These are phyloP conservation scores for Drosophila funebris DNA, from an alignment of 1,140 invertebrate species.

Conservation along the genomic window DNA sequence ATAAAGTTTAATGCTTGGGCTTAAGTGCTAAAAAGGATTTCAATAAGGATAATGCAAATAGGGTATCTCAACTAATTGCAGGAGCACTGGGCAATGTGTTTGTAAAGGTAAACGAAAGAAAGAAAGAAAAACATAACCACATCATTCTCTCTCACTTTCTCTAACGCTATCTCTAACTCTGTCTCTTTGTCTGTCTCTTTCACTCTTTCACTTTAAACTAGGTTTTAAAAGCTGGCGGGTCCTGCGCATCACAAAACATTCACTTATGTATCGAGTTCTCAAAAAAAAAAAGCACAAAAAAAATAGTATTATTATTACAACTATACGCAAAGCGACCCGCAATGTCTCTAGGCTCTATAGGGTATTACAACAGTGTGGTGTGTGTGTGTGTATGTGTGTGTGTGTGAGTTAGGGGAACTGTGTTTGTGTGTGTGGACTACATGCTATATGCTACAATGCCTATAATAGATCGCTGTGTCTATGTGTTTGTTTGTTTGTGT, in stretches of 20 bases:
- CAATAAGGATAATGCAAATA: slow-evolving; percentile 20
- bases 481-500: slow-evolving; percentile 25
- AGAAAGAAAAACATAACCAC: slow-evolving; percentile 5
- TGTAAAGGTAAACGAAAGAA: too few species aligned
- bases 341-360: slow-evolving; percentile 44
- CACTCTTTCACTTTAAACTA: slow-evolving; percentile 35
- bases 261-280: slow-evolving; percentile 16
- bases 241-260: slow-evolving; percentile 51
- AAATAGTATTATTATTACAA: slow-evolving; percentile 15
- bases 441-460: slow-evolving; percentile 42
- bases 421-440: slow-evolving; percentile 28
- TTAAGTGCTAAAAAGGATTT: slow-evolving; percentile 34
- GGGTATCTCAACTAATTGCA: slow-evolving; percentile 37
- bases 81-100: slow-evolving; percentile 45
- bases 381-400: slow-evolving; percentile 14
- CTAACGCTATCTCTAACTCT: background rate
- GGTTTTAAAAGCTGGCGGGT: slow-evolving; percentile 51
- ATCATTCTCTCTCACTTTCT: background rate
- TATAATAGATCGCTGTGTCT: slow-evolving; percentile 36
- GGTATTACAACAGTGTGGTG: slow-evolving; percentile 29
- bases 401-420: background rate
- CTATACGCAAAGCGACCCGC: slow-evolving; percentile 45
- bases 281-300: slow-evolving; percentile 42
- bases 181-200: slow-evolving; percentile 15
- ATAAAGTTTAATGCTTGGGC: slow-evolving; percentile 34